Base-by-base conservation (phyloP, 2,113 vertebrate species). In the Lathamus discolor region DNA sequence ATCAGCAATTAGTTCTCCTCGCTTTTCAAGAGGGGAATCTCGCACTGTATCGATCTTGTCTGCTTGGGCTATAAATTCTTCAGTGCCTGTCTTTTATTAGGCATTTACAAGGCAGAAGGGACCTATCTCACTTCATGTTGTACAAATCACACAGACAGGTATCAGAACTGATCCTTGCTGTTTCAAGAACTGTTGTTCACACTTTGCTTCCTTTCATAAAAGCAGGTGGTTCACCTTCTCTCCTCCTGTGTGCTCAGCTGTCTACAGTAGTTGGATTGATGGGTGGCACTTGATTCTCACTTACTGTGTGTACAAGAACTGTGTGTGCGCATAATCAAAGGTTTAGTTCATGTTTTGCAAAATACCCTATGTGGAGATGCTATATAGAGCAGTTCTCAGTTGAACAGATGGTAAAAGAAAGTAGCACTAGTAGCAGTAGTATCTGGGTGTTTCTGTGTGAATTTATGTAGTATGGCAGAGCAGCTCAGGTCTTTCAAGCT, bases 241-340 rank as follows among this genome's bases (percentile, higher is more conserved):
- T 72, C 24, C 64, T 39, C 13, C 28, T 10, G 31, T 2, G 6
- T 49, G 35, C 78, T 29, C 4, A 13, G 46, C 41, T 57, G 20
- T 54, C 46, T 15, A 0, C 2, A 1, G 27, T 18, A 2, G 1
- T 1, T 51, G 52, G 16, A 17, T 10, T 9, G n/a, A 10, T 7
- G 49, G 23, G 37, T 29, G 52, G 13, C 55, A 12, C 39, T 52
- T 68, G 5, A 1, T 48, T 48, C 28, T 24, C 41, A 2, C 9
- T 19, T 27, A 7, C 16, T 6, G 48, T 15, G 3, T 4, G 0
- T n/a, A 1, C 14, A 43, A n/a, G 29, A 57, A 6, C 13, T 20
- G 17, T 13, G 29, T 25, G 51, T 11, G 54, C 41, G 31, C 11
- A 1, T 2, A 1, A 55, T 33, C 25, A 27, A 12, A 41, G 64